Evolutionary conservation across 2,797 vertebrate genomes (phyloP).

Genomic region (Helostoma temminkii): DNA sequence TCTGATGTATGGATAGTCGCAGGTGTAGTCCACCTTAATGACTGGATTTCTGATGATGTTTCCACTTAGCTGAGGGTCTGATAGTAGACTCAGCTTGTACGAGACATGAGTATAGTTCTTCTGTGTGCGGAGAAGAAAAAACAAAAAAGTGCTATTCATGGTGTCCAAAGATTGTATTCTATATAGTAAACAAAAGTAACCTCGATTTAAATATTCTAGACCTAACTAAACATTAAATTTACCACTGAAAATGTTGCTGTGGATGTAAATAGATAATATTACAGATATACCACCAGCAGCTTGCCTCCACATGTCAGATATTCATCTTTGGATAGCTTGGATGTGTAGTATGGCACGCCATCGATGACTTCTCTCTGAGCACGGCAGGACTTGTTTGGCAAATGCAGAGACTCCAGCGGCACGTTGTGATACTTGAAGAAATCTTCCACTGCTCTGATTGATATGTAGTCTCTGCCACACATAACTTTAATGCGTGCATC

Average conservation of each 20-base stretch:
- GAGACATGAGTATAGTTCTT: constrained; percentile 79
- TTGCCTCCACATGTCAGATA: constrained; percentile 80
- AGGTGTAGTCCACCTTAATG: constrained; percentile 78
- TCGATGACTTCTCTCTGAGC: constrained; percentile 63
- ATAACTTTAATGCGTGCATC: constrained; percentile 73
- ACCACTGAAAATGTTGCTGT: not conserved
- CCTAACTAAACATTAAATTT: not conserved
- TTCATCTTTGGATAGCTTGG: constrained; percentile 67
- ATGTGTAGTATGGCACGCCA: constrained; percentile 61
- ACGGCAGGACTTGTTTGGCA: constrained; percentile 75
- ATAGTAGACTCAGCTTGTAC: constrained; percentile 75
- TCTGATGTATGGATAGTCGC: constrained; percentile 77
- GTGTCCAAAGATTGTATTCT: too few species aligned
- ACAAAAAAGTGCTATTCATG: not conserved
- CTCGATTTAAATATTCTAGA: not conserved
- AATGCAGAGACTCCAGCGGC: constrained; percentile 73
- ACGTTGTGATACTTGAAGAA: constrained; percentile 80
- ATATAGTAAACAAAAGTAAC: too few species aligned
- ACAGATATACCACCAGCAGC: constrained; percentile 66
- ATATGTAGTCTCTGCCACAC: constrained; percentile 76
- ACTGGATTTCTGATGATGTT: constrained; percentile 79
- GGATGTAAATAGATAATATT: too few species aligned
- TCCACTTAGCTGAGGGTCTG: constrained; percentile 65
- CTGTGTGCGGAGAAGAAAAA: constrained; percentile 49
- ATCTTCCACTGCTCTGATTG: constrained; percentile 72